Evolutionary conservation across 2,797 vertebrate genomes (phyloP).

Genomic region (Peromyscus melanophrys): DNA sequence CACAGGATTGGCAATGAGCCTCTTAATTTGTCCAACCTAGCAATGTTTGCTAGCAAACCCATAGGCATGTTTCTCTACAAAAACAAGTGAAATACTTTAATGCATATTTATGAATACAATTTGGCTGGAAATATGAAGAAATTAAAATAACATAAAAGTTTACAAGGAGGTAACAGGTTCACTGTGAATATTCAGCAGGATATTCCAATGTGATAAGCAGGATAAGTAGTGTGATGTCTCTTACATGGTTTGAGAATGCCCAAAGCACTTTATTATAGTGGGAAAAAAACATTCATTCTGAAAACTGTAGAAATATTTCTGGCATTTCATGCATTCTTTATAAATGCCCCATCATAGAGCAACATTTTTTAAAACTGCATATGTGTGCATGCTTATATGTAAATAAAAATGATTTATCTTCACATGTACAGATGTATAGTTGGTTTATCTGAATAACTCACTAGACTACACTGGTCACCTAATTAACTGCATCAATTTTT

Average conservation of each 20-base stretch:
- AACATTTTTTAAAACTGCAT: slow-evolving; percentile 10
- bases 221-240: background rate
- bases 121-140: slow-evolving; percentile 38
- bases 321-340: background rate
- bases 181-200: background rate
- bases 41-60: background rate
- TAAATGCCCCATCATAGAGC: background rate
- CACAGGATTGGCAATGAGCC: background rate
- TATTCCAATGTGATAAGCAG: background rate
- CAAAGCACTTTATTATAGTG: background rate
- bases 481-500: background rate
- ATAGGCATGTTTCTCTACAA: background rate
- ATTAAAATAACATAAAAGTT: slow-evolving; percentile 42
- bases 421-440: background rate
- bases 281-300: background rate
- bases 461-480: background rate
- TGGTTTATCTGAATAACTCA: background rate
- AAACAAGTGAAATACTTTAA: background rate
- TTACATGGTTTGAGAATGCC: background rate
- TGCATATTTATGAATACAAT: background rate
- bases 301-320: background rate
- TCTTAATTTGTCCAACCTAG: background rate
- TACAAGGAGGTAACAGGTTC: background rate
- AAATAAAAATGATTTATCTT: background rate
- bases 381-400: background rate